Conservation (phyloP, 2,113 vertebrate genomes). For the Rhabdomys dilectus region DNA sequence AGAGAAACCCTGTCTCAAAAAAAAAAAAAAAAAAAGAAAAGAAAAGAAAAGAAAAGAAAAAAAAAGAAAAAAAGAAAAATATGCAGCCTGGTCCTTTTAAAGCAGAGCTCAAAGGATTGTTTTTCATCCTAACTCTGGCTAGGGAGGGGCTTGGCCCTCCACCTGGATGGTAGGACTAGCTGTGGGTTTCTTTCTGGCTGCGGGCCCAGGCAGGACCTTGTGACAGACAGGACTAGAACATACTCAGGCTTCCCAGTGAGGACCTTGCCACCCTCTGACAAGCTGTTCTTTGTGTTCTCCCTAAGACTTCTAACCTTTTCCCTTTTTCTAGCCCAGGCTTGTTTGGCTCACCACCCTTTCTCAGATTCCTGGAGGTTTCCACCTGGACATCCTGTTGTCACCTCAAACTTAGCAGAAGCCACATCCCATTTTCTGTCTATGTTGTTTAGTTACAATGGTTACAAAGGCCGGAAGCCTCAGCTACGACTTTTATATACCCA, state of each 20-base stretch:
- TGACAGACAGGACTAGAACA: background rate
- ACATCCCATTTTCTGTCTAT: background rate
- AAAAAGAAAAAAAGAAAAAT: background rate
- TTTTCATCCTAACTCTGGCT: background rate
- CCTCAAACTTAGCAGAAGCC: background rate
- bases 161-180: background rate
- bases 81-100: background rate
- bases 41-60: too few relatives aligned
- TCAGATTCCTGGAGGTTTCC: background rate
- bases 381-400: background rate
- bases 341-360: background rate
- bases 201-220: background rate
- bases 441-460: background rate
- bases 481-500: background rate
- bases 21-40: too few relatives aligned
- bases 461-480: background rate
- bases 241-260: background rate
- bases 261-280: background rate
- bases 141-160: background rate
- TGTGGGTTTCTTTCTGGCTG: background rate
- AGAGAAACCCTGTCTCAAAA: too few relatives aligned
- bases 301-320: background rate
- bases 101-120: conserved; percentile 1
- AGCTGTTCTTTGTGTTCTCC: conserved; percentile 27
- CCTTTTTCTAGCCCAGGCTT: background rate